Conservation (phyloP, 1,140 invertebrate genomes). For the Macrocentrus cingulum region DNA sequence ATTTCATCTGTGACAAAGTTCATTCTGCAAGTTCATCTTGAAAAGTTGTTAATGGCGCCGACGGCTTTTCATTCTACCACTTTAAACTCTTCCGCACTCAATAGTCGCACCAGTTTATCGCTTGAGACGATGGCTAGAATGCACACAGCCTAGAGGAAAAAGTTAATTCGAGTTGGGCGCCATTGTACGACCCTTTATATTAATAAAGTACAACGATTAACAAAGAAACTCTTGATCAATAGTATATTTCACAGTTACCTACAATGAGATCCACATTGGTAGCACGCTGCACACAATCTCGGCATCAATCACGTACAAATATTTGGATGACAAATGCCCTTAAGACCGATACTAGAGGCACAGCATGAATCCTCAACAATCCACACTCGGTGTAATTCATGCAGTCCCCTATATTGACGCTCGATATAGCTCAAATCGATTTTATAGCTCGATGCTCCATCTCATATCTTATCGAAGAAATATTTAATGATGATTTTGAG, state of each 20-base stretch:
- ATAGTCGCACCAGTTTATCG: slow-evolving; percentile 18
- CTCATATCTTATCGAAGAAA: no score
- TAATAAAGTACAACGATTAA: no score
- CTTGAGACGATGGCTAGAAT: not conserved
- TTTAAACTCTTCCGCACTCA: slow-evolving; percentile 21
- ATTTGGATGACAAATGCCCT: not conserved
- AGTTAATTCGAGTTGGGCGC: no score
- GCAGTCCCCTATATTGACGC: not conserved
- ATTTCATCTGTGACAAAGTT: not conserved
- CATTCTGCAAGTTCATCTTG: not conserved
- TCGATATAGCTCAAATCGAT: not conserved
- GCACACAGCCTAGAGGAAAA: not conserved
- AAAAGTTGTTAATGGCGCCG: slow-evolving; percentile 20
- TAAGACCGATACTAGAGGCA: not conserved
- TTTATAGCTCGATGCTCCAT: no score
- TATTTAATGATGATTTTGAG: no score
- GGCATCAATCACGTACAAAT: not conserved
- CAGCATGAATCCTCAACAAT: not conserved
- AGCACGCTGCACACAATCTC: no score
- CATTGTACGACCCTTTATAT: no score
- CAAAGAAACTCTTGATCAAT: no score
- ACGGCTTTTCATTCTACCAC: slow-evolving; percentile 20
- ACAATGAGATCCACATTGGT: no score
- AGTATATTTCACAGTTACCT: not conserved
- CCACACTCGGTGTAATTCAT: slow-evolving; percentile 16